Conservation (phyloP, 37 sponge, comb jelly and placozoan genomes). For the Cliona cf. orientalis region DNA sequence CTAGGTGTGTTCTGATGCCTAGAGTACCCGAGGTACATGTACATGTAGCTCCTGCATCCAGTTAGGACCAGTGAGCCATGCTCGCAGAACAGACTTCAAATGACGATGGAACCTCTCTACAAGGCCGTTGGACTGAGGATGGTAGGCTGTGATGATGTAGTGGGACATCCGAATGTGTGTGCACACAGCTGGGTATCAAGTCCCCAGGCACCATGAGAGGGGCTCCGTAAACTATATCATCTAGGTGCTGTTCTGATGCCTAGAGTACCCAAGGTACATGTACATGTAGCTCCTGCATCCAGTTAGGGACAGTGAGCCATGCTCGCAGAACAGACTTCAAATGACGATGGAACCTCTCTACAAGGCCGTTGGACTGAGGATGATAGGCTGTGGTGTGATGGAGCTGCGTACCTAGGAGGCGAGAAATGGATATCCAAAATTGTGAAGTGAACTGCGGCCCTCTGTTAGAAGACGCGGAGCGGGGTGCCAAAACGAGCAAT, state of each 20-base stretch:
- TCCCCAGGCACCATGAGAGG: conserved; percentile 37
- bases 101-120: conserved; percentile 45
- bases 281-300: conserved; percentile 16
- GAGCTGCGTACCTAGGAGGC: conserved; percentile 26
- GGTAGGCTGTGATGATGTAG: conserved; percentile 1
- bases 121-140: conserved; percentile 31
- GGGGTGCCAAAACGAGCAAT: conserved; percentile 34
- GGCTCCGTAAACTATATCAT: conserved; percentile 17
- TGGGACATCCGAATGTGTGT: too few species aligned
- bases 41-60: not conserved
- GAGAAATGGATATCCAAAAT: conserved; percentile 21
- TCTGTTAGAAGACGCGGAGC: conserved; percentile 30
- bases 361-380: conserved; percentile 30
- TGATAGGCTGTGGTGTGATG: conserved; percentile 13
- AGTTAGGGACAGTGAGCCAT: conserved; percentile 16
- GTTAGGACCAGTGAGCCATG: conserved; percentile 16
- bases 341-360: conserved; percentile 43
- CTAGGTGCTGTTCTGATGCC: conserved; percentile 3
- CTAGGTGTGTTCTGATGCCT: not conserved
- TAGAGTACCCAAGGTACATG: conserved; percentile 26
- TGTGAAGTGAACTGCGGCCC: conserved; percentile 28
- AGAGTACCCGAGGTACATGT: conserved; percentile 25
- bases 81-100: conserved; percentile 28
- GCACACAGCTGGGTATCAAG: conserved; percentile 6
- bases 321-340: conserved; percentile 30